Base-by-base conservation (phyloP, 2,113 vertebrate species). In the Garra rufa region DNA sequence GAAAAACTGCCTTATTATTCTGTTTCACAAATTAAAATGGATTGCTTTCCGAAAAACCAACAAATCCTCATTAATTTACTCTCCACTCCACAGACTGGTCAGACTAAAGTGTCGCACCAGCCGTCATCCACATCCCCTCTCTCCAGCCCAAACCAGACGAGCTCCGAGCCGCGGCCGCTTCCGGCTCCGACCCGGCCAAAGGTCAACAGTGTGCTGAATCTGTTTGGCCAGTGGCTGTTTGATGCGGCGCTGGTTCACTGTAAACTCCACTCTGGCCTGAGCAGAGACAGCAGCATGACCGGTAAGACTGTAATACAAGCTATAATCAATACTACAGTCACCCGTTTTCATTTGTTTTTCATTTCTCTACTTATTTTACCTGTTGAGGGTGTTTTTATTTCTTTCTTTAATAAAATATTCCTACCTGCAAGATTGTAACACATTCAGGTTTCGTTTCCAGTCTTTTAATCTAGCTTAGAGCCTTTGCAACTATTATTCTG, bases 151-250 rank as follows among this genome's bases (percentile, higher is more conserved):
- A 97, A 97, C 92, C 96, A 96, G 90, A 96, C 95, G 7, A 96
- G 94, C 90, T 96, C 95, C 38, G 96, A 97, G 88, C 96, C 96
- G 10, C 93, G 96, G 46, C 96, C 95, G 0, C 91, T 96, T 2
- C 96, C 97, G 43, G 97, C 97, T 71, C 96, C 97, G 3, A 94
- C 93, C 83, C 95, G 97, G 91, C 97, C 96, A 85, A 97, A 96
- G 85, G 95, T 98, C 92, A 97, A 99, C 93, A 97, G 96, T 90
- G 95, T 98, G 89, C 93, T 99, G 88, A 97, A 98, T 91, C 95
- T 99, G 82, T 98, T 99, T 85, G 97, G 97, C 88, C 95, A 95
- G 0, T 99, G 97, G 97, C 90, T 99, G 85, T 98, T 99, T 89
- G 97, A 98, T 86, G 97, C 97, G 84, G 96, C 96, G 8, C 95